Evolutionary conservation across 2,888 invertebrate species (phyloP).

Genomic region (Patella ulyssiponensis): DNA sequence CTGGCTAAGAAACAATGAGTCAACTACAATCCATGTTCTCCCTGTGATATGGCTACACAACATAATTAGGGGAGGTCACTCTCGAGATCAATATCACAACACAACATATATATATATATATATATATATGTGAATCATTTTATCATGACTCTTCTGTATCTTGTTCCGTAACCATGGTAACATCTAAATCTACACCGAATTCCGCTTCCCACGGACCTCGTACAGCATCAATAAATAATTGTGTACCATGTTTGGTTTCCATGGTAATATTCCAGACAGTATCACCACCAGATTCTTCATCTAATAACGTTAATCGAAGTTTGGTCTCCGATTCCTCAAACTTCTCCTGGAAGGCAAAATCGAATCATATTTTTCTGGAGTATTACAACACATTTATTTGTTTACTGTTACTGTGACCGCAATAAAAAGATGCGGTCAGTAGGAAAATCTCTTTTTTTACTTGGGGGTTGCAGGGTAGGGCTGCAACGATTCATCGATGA

Average conservation of each 20-base stretch:
- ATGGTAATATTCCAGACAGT: slow-evolving; percentile 59
- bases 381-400: not conserved
- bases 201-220: slow-evolving; percentile 62
- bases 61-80: no score
- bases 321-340: slow-evolving; percentile 45
- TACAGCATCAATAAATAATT: slow-evolving; percentile 56
- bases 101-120: no score
- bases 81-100: no score
- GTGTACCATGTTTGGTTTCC: slow-evolving; percentile 51
- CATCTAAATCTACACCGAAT: slow-evolving; percentile 63
- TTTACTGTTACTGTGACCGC: not conserved
- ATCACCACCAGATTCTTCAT: slow-evolving; percentile 55
- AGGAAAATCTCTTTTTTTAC: no score
- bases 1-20: no score
- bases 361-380: not conserved
- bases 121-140: no score
- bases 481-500: no score
- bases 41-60: no score
- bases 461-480: no score
- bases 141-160: not conserved
- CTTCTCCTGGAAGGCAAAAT: slow-evolving; percentile 46
- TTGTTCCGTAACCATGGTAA: slow-evolving; percentile 35
- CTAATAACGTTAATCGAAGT: slow-evolving; percentile 56
- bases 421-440: no score
- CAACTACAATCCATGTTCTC: no score